Conservation (phyloP, 2,113 vertebrate species). For the Strix aluco region DNA sequence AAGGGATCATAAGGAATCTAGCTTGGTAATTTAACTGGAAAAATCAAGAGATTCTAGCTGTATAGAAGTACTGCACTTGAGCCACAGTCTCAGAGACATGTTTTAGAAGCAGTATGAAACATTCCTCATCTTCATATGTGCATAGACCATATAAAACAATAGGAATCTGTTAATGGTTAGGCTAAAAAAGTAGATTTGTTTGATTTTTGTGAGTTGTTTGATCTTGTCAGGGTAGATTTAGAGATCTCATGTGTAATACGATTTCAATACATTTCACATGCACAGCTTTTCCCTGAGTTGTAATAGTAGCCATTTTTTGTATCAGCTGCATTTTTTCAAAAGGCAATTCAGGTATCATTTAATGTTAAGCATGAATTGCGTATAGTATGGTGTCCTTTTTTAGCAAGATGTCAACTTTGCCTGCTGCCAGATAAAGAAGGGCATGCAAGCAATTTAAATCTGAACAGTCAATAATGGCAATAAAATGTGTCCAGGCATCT, state of each 20-base stretch:
- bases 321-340: not conserved
- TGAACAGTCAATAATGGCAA: not conserved
- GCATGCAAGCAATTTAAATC: not conserved
- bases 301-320: not conserved
- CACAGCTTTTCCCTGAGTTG: not conserved
- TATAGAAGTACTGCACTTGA: not conserved
- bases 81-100: fast-evolving
- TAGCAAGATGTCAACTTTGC: not conserved
- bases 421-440: not conserved
- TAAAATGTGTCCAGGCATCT: not conserved
- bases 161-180: not conserved
- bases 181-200: not conserved
- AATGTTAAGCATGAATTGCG: not conserved
- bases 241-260: not conserved
- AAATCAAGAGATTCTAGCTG: not conserved
- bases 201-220: not conserved
- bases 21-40: not conserved
- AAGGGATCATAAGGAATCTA: not conserved
- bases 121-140: not conserved
- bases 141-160: not conserved
- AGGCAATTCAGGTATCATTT: not conserved
- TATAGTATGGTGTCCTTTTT: not conserved
- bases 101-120: not conserved
- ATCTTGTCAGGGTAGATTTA: not conserved
- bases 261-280: not conserved